These are phyloP conservation scores for Phlogophora meticulosa DNA, from an alignment of 2,888 invertebrate species.

Conservation along the genomic window DNA sequence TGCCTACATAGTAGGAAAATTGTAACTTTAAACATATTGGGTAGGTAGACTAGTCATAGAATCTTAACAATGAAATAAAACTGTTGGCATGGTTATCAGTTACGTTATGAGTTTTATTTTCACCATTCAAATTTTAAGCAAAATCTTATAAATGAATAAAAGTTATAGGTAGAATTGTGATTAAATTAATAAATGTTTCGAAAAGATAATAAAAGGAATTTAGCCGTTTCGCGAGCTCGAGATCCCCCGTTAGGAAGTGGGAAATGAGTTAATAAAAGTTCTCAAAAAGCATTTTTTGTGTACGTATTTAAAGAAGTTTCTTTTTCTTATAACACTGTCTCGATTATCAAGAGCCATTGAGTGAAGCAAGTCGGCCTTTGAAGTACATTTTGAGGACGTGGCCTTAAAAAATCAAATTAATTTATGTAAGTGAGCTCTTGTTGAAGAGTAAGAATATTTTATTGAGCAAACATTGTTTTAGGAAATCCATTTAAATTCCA, in stretches of 20 bases:
- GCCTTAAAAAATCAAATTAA: constrained; percentile 69
- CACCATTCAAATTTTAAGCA: constrained; percentile 23
- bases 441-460: constrained; percentile 55
- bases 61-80: constrained; percentile 72
- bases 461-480: constrained; percentile 42
- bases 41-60: constrained; percentile 68
- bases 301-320: constrained; percentile 61
- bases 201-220: constrained; percentile 55
- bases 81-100: constrained; percentile 77
- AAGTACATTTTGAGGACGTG: constrained; percentile 64
- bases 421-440: constrained; percentile 66
- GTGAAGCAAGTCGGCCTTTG: constrained; percentile 68
- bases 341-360: constrained; percentile 72
- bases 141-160: constrained; percentile 26
- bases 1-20: constrained; percentile 68
- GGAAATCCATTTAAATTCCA: constrained; percentile 37
- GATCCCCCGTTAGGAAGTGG: constrained; percentile 61
- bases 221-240: constrained; percentile 42
- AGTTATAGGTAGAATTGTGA: constrained; percentile 29
- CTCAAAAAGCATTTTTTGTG: constrained; percentile 63
- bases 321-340: constrained; percentile 66
- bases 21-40: constrained; percentile 66
- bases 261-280: constrained; percentile 72
- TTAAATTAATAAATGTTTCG: constrained; percentile 60
- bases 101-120: constrained; percentile 64